Conservation (phyloP, 64 coral and sea anemone species). For the Hydrozoanthus tunicans region DNA sequence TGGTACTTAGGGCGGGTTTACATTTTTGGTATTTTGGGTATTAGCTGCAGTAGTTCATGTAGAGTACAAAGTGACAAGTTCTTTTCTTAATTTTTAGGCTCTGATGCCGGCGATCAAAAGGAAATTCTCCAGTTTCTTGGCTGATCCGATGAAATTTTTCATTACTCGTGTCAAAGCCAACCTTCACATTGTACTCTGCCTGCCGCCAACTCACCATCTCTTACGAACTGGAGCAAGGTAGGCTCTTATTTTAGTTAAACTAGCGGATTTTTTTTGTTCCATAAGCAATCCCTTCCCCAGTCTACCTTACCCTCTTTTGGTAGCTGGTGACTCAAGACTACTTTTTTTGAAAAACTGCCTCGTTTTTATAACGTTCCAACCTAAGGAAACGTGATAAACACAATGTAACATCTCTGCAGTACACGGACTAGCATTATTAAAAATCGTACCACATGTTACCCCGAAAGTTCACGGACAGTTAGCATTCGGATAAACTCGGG, state of each 20-base stretch:
- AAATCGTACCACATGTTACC: too few species aligned
- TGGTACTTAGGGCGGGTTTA: too few species aligned
- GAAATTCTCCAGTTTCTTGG: conserved; percentile 97
- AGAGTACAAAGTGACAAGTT: not conserved
- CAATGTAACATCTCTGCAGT: too few species aligned
- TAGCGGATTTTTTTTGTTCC: too few species aligned
- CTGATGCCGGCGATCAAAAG: conserved; percentile 98
- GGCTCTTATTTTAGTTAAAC: not conserved
- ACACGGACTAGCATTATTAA: too few species aligned
- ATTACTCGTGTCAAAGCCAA: conserved; percentile 96
- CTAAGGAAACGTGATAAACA: too few species aligned
- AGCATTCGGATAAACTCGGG: not conserved
- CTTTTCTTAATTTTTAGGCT: conserved; percentile 60
- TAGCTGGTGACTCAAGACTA: too few species aligned
- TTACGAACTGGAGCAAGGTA: conserved; percentile 75
- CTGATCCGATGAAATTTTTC: conserved; percentile 99
- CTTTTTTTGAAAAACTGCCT: too few species aligned
- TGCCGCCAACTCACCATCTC: conserved; percentile 87
- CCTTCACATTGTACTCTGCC: conserved; percentile 92
- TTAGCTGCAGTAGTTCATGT: not conserved
- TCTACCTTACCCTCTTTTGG: too few species aligned
- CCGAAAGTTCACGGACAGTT: not conserved
- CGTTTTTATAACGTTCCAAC: too few species aligned
- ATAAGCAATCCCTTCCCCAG: too few species aligned
- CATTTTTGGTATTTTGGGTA: not conserved